Evolutionary conservation across 2,113 vertebrate species (phyloP).

Genomic region (Gasterosteus aculeatus): DNA sequence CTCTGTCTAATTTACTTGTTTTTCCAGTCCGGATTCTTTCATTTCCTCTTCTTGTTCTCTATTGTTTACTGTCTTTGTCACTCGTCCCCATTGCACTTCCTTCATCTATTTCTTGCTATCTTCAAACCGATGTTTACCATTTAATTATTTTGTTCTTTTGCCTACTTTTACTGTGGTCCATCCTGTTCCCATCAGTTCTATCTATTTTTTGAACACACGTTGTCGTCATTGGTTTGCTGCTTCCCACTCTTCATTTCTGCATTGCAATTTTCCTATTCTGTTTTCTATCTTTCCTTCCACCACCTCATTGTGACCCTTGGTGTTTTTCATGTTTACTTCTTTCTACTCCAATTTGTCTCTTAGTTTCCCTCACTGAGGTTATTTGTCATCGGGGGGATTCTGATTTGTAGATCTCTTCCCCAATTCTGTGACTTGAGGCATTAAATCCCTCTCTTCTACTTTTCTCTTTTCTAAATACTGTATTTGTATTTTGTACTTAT

Average conservation of each 20-base stretch:
- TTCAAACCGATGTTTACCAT: slow-evolving; percentile 9
- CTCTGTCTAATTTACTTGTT: slow-evolving; percentile 26
- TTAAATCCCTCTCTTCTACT: not conserved
- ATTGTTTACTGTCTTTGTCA: slow-evolving; percentile 25
- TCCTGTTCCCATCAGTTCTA: slow-evolving; percentile 24
- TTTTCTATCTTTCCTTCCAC: slow-evolving; percentile 42
- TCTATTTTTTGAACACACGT: slow-evolving; percentile 45
- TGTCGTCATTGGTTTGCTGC: slow-evolving; percentile 37
- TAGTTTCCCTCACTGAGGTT: slow-evolving; percentile 29
- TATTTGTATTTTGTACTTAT: too few species aligned
- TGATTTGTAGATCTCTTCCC: slow-evolving; percentile 9
- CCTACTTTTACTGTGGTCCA: slow-evolving; percentile 21
- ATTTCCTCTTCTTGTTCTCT: slow-evolving; percentile 16
- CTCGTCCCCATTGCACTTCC: slow-evolving; percentile 23
- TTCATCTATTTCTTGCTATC: slow-evolving; percentile 1
- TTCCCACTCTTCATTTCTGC: slow-evolving; percentile 51
- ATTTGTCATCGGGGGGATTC: slow-evolving; percentile 1
- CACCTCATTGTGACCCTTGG: slow-evolving; percentile 47
- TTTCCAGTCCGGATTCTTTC: slow-evolving; percentile 18
- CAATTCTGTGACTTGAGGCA: not conserved
- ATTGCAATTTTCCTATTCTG: slow-evolving; percentile 56
- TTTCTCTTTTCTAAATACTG: not conserved
- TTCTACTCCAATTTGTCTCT: slow-evolving; percentile 55
- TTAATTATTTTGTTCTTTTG: slow-evolving; percentile 17
- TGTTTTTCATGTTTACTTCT: slow-evolving; percentile 58